These are phyloP conservation scores for Struthio camelus DNA, from an alignment of 2,113 vertebrate genomes.

Conservation along the genomic window DNA sequence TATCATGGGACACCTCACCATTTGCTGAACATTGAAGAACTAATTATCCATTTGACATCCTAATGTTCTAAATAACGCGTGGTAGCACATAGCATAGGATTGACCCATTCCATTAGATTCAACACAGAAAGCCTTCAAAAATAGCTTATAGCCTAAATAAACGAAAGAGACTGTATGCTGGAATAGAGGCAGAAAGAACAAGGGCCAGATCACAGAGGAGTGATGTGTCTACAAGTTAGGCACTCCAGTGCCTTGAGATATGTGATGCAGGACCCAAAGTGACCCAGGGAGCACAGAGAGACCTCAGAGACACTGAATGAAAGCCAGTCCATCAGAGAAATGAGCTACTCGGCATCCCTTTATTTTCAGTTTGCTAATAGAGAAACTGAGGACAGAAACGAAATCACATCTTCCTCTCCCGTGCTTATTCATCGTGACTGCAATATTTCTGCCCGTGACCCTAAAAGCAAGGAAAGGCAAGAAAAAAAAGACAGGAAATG, in stretches of 20 bases:
- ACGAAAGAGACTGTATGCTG: too few species aligned
- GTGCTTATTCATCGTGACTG: not conserved
- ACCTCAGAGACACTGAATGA: not conserved
- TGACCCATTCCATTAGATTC: not conserved
- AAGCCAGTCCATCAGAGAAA: not conserved
- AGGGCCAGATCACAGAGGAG: not conserved
- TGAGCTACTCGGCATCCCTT: not conserved
- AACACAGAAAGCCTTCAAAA: not conserved
- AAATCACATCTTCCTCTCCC: not conserved
- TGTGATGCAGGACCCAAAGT: not conserved
- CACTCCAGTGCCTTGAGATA: not conserved
- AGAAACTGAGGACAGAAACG: not conserved
- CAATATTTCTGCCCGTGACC: not conserved
- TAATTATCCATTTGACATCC: not conserved
- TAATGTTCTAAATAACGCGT: fast-evolving
- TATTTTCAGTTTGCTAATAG: not conserved
- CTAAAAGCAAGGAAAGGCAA: not conserved
- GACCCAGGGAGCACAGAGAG: not conserved
- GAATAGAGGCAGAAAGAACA: not conserved
- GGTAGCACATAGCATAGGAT: not conserved
- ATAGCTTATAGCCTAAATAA: fast-evolving
- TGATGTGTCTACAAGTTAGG: not conserved
- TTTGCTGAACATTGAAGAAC: not conserved
- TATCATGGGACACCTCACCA: fast-evolving
- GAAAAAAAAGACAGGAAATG: not conserved